phyloP scores from a whole-genome alignment of 2,797 vertebrate genomes.

The Synanceia verrucosa region DNA sequence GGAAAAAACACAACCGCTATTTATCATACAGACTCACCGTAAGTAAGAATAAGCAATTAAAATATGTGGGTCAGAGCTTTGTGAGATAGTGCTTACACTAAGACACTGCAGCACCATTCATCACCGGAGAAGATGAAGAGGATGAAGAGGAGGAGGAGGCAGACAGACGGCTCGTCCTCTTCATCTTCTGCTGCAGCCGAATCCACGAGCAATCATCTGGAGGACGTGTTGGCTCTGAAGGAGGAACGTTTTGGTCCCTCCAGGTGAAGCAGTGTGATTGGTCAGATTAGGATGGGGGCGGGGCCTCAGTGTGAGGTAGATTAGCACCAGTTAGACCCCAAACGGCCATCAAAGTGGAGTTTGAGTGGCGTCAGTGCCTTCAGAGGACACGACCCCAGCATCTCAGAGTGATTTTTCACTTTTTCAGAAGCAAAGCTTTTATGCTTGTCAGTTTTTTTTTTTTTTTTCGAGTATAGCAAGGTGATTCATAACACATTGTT shows the following conservation, averaged over 20 bases:
- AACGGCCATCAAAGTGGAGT: too few relatives aligned
- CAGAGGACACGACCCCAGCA: too few relatives aligned
- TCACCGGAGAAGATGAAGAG: constrained; percentile 36
- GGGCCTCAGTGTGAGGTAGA: not conserved
- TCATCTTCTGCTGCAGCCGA: constrained; percentile 11
- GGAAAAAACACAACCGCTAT: constrained; percentile 67
- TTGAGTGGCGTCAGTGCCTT: too few relatives aligned
- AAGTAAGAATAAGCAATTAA: constrained; percentile 79
- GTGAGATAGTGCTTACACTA: constrained; percentile 68
- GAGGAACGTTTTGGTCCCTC: not conserved
- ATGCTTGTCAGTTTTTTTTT: too few relatives aligned
- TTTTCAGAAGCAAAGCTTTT: too few relatives aligned
- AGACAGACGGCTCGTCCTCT: constrained; percentile 4
- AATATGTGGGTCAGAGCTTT: constrained; percentile 79
- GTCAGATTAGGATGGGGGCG: not conserved
- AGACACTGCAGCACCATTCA: constrained; percentile 57
- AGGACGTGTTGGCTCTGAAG: not conserved
- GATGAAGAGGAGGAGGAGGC: constrained; percentile 1
- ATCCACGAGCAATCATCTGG: constrained; percentile 23
- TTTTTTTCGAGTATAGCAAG: too few relatives aligned
- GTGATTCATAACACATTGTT: too few relatives aligned
- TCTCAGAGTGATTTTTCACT: too few relatives aligned
- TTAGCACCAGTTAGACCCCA: too few relatives aligned
- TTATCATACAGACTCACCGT: constrained; percentile 67
- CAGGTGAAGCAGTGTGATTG: not conserved